These are phyloP conservation scores for Metridium senile DNA, from an alignment of 92 coral and sea anemone species.

Conservation along the genomic window DNA sequence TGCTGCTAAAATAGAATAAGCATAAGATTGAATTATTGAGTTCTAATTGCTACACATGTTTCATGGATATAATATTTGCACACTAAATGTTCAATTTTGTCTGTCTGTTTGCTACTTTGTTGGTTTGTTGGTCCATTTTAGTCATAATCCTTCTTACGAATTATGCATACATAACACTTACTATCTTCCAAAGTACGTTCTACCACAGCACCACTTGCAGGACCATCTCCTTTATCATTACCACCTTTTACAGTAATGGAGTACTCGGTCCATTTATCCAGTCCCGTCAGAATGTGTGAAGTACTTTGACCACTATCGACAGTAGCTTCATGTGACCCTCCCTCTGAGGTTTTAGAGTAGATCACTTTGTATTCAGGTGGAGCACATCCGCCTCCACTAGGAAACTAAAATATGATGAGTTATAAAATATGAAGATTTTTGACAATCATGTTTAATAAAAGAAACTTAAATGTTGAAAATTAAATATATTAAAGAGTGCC, in stretches of 20 bases:
- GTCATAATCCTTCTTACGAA: neutral
- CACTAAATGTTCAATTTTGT: no score
- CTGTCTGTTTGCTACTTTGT: no score
- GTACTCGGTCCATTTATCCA: constrained; percentile 33
- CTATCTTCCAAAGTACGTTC: constrained; percentile 21
- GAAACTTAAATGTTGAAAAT: no score
- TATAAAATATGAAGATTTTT: no score
- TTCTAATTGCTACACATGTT: no score
- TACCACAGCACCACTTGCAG: neutral
- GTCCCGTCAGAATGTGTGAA: neutral
- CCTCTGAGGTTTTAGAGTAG: neutral
- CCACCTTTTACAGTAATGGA: neutral
- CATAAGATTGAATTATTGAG: no score
- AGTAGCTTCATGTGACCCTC: neutral
- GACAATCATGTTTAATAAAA: no score
- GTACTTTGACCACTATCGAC: neutral
- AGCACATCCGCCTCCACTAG: neutral
- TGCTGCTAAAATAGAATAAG: no score
- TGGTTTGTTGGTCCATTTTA: no score
- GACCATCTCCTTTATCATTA: constrained; percentile 24
- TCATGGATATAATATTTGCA: no score
- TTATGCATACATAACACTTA: neutral
- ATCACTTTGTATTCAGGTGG: constrained; percentile 5
- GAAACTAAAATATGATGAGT: neutral
- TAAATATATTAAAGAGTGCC: no score